Evolutionary conservation across 2,113 vertebrate species (phyloP), one percentile per base, ranked within the genome.

Genomic region (Lamprologus ornatipinnis): DNA sequence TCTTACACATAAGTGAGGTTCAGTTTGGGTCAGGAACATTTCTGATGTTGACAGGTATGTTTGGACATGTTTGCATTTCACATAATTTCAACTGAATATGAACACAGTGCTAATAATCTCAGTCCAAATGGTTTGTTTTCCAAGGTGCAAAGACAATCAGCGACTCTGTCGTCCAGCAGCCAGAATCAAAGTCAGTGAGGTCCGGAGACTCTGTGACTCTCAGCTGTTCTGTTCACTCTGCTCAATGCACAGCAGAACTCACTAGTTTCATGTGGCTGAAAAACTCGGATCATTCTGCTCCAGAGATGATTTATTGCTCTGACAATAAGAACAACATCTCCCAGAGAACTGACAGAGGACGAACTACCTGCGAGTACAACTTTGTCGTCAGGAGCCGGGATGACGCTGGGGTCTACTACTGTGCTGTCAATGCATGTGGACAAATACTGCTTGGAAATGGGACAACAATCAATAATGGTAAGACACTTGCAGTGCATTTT

Each of bases 11-110:
- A 35, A 68, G 83, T 6, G 6, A 84, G 2, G 17, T 92, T 23
- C 12, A 21, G 10, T 91, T 90, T 78, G 87, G 84, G 31, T 45
- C n/a, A 19, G 87, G 83, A 42, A 88, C 83, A 21, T 33, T 33
- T 60, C 7, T 85, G 63, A 42, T 45, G 31, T 6, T 85, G 4
- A 75, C 73, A 85, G 87, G 87, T 85, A 55, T 0, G 42, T 2
- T 13, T 31, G 2, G 4, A 13, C 4, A 57, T 14, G 21, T 28
- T 26, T 28, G 6, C 1, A 28, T 58, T 4, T 4, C 28, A 10
- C 0, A 4, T 19, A 2, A 35, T 21, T 21, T 21, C 7, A 47
- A 4, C 0, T 6, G 0, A 17, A 28, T 28, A 0, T 5, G 35
- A 70, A 17, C 5, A 15, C 26, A 15, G 0, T 15, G 40, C 5